These are phyloP conservation scores for Pomacea canaliculata DNA, from an alignment of 2,888 invertebrate genomes.

Conservation along the genomic window DNA sequence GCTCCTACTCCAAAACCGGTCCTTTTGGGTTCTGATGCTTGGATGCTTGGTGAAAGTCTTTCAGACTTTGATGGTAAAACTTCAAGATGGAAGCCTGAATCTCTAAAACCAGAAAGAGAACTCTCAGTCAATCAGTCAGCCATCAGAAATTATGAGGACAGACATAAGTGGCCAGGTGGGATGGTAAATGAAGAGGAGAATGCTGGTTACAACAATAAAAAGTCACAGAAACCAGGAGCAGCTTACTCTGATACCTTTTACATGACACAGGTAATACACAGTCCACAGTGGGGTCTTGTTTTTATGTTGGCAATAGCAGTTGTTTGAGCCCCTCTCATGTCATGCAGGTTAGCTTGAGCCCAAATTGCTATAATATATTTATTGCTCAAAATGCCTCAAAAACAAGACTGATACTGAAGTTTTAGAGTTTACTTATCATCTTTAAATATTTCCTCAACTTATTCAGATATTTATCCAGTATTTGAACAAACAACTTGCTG, in stretches of 20 bases:
- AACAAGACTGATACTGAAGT: background rate
- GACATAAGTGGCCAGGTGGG: background rate
- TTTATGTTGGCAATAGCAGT: background rate
- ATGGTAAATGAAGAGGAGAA: conserved; percentile 6
- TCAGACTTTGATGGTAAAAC: conserved; percentile 16
- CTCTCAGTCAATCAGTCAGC: background rate
- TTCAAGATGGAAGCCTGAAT: conserved; percentile 32
- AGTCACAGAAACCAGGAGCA: background rate
- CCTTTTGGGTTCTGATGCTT: conserved; percentile 28
- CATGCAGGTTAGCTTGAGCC: background rate
- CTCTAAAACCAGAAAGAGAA: conserved; percentile 35
- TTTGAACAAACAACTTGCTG: background rate
- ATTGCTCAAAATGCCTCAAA: background rate
- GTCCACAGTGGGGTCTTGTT: background rate
- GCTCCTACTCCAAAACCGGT: conserved; percentile 43
- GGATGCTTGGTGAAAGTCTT: background rate
- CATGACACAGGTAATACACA: conserved; percentile 61
- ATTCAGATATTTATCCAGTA: background rate
- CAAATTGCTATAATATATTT: background rate
- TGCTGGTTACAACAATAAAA: conserved; percentile 12
- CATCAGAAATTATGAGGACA: background rate
- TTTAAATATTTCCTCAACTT: no score
- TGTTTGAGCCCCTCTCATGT: background rate
- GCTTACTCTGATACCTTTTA: conserved; percentile 59
- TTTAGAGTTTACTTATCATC: background rate